These are phyloP conservation scores for Trachythela sp. DNA, from an alignment of 64 coral and sea anemone genomes.

Conservation along the genomic window DNA sequence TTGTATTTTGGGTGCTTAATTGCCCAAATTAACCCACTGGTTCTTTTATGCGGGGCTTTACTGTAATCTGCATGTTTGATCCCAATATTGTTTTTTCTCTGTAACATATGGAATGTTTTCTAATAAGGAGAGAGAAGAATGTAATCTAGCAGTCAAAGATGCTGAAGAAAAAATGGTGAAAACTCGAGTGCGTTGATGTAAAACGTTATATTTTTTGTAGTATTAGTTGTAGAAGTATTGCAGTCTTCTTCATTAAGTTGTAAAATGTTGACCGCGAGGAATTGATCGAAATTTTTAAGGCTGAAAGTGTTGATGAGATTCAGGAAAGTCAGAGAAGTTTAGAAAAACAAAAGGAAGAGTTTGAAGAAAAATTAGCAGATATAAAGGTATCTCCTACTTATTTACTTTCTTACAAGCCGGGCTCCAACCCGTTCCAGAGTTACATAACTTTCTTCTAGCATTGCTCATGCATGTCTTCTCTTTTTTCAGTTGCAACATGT, in stretches of 20 bases:
- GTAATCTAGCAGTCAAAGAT: background rate
- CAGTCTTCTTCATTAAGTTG: background rate
- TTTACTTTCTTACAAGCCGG: too few species aligned
- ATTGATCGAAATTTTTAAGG: background rate
- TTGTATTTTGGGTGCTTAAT: too few species aligned
- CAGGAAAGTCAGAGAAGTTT: background rate
- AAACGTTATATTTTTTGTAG: background rate
- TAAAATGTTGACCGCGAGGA: background rate
- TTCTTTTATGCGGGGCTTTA: too few species aligned
- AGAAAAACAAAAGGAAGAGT: background rate
- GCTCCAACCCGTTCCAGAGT: too few species aligned
- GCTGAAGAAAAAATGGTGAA: background rate
- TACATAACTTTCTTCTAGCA: too few species aligned
- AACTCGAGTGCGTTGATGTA: background rate
- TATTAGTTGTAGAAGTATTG: too few species aligned
- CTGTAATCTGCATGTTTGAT: too few species aligned
- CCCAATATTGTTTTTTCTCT: too few species aligned
- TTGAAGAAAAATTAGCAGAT: background rate
- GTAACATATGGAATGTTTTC: background rate
- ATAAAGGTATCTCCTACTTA: background rate
- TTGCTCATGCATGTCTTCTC: background rate
- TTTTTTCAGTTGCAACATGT: constrained; percentile 1
- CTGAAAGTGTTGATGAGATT: background rate
- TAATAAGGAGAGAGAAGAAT: background rate
- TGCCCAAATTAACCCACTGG: too few species aligned